Evolutionary conservation across 1,140 invertebrate species (phyloP), one percentile per base, ranked within the genome.

Genomic region (Geopemphigus sp.): DNA sequence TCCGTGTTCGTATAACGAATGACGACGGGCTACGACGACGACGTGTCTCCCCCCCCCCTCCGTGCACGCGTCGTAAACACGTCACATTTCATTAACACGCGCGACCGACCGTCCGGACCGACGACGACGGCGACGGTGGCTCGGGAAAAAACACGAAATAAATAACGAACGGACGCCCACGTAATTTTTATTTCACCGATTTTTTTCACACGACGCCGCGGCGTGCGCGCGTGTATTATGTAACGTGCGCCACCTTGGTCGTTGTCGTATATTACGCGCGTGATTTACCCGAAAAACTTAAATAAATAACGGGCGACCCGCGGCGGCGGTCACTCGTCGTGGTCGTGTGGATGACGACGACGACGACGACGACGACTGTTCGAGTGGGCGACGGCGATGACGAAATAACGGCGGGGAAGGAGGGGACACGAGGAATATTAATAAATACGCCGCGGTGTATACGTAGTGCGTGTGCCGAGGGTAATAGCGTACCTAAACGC

Each of bases 1-100:
- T 39, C n/a, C n/a, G n/a, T n/a, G n/a, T n/a, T n/a, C n/a, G n/a
- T n/a, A n/a, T n/a, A n/a, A n/a, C n/a, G n/a, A n/a, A n/a, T n/a
- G 32, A 8, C 8, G 8, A 39, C 32, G 32, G 32, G 22, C 57
- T 14, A 24, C 57, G 19, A n/a, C 54, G 54, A 11, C 54, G 54
- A 8, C 19, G 54, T n/a, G n/a, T n/a, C n/a, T n/a, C n/a, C n/a
- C n/a, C n/a, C 57, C 14, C 24, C 29, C 15, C 59, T 17, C 15
- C 59, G 59, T 15, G 14, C 14, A 22, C 17, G 26, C 17, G 61
- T 50, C 57, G 39, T 78, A 78, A 78, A 78, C 57, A 78, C 61
- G 74, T 78, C 74, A 78, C 74, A 78, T 78, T 78, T 78, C 57
- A 78, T 78, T 78, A 78, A 29, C 32, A 56, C 32, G 32, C 32